These are phyloP conservation scores for Leptosomus discolor DNA, from an alignment of 2,113 vertebrate genomes.

Conservation along the genomic window DNA sequence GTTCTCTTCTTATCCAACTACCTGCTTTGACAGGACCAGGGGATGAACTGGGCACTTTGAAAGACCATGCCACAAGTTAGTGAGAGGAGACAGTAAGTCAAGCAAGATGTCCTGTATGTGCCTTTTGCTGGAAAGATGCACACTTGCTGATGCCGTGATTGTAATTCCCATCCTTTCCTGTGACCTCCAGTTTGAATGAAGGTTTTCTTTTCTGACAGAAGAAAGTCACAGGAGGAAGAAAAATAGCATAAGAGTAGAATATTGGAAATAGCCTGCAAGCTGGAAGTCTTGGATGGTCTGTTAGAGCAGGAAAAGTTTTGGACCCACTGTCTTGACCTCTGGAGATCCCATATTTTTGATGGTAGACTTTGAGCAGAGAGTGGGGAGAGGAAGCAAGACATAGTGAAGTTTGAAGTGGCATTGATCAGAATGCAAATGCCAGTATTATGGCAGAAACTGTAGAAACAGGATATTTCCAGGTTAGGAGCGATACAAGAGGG, in stretches of 20 bases:
- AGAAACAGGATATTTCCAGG: background rate
- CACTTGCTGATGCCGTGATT: background rate
- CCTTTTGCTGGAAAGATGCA: background rate
- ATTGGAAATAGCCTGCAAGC: background rate
- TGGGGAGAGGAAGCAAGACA: background rate
- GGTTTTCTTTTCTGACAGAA: background rate
- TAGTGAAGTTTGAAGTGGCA: background rate
- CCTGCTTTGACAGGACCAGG: background rate
- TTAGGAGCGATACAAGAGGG: background rate
- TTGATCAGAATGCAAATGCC: background rate
- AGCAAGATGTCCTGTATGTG: background rate
- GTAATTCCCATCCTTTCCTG: background rate
- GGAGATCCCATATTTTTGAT: background rate
- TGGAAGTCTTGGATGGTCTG: background rate
- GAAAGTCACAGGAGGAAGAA: background rate
- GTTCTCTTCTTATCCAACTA: background rate
- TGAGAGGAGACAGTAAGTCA: background rate
- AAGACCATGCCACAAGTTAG: background rate
- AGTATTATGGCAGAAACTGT: background rate
- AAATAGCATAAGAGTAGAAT: background rate
- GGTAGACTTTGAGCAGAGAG: background rate
- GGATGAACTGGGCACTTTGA: background rate
- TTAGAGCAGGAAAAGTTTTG: background rate
- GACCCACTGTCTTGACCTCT: accelerated
- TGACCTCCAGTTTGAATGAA: background rate